Base-by-base conservation (phyloP, 2,113 vertebrate species). In the Urocynchramus pylzowi region DNA sequence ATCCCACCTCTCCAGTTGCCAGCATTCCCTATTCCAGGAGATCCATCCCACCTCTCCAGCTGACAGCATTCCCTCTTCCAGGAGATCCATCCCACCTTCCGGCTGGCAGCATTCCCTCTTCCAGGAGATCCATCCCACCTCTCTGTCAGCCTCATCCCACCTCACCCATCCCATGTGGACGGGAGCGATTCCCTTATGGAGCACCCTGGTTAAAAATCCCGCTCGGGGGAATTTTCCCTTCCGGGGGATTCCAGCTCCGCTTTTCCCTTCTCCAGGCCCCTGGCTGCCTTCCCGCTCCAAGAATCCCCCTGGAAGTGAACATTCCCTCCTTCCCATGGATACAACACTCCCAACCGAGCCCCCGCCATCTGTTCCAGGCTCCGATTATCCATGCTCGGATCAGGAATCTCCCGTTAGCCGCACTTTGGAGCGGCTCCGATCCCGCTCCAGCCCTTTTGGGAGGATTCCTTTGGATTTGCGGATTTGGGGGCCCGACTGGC, bases 181-280 rank as follows among this genome's bases (percentile, higher is more conserved):
- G 2, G 21, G 30, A 22, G 9, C 1, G 2, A 65, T 44, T 75
- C 84, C 76, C 5, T 2, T 76, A 28, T 0, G 11, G 35, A 74
- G 5, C 13, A 7, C 56, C 30, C 3, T 0, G 3, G 10, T 44
- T 33, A 18, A 39, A 33, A 57, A 53, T 44, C 45, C 39, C 3
- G 0, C 15, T 37, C 5, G 0, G 27, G 16, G 54, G 8, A 35
- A 27, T 24, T 83, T 68, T 26, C 57, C 23, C 6, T 16, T 24
- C 28, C 2, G 4, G 33, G 21, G 2, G 2, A 57, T 70, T 31
- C 16, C 10, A 0, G 28, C 3, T 1, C n/a, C 0, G 2, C 8
- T 30, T 82, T 39, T 67, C 71, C 53, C 73, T 50, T 15, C 56
- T 6, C 4, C 39, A 44, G 37, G 19, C 11, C 68, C 50, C 60